These are phyloP conservation scores for Trematomus loennbergii DNA, from an alignment of 2,113 vertebrate species.

Conservation along the genomic window DNA sequence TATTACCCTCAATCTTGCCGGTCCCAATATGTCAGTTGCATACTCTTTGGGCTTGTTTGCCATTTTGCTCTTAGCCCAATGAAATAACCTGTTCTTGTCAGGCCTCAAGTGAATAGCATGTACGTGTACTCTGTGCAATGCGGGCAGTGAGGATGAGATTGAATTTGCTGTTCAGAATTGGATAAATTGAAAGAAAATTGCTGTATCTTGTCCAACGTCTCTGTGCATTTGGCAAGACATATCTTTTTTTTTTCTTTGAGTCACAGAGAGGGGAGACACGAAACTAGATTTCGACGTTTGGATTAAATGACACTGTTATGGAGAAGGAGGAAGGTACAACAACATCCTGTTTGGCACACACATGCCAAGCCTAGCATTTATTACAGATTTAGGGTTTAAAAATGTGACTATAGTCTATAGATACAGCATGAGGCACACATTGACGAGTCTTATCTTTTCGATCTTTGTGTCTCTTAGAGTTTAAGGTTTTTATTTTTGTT, in stretches of 20 bases:
- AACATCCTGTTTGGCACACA: not conserved
- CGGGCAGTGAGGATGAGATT: not conserved
- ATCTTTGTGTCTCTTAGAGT: not conserved
- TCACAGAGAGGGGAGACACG: not conserved
- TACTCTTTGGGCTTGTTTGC: not conserved
- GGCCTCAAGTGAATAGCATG: constrained; percentile 1
- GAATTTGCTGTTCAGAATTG: constrained; percentile 22
- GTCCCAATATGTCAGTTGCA: not conserved
- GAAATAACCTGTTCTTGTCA: not conserved
- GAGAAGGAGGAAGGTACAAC: not conserved
- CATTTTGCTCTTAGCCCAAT: not conserved
- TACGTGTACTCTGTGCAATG: not conserved
- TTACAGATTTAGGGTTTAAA: not conserved
- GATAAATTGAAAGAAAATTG: not conserved
- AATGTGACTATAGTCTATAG: not conserved
- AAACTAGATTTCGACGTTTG: not conserved
- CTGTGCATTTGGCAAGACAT: constrained; percentile 8
- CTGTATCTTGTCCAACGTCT: not conserved
- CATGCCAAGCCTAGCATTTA: not conserved
- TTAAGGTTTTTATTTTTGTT: constrained; percentile 12
- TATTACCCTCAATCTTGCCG: not conserved
- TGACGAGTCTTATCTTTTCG: not conserved
- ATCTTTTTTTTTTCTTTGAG: not conserved
- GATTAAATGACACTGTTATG: not conserved
- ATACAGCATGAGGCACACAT: not conserved